Base-by-base conservation (phyloP, 2,113 vertebrate species). In the Marmota flaviventris region DNA sequence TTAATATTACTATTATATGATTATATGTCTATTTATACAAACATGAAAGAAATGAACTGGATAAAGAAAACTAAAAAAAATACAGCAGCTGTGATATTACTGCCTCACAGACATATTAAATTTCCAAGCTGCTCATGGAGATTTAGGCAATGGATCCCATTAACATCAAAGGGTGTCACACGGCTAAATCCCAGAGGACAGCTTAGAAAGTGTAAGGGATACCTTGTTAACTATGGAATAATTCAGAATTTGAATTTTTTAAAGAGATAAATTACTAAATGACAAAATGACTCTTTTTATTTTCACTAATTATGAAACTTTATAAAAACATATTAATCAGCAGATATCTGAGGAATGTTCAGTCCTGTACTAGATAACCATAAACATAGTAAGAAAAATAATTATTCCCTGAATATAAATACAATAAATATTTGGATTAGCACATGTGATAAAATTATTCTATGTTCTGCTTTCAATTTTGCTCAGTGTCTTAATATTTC, bases 131-230 rank as follows among this genome's bases (percentile, higher is more conserved):
- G 72, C 45, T 88, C 42, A 58, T 88, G 72, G 73, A 73, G 37
- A 96, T 92, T 89, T 96, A 85, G 75, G n/a, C n/a, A 72, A 70
- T 70, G 84, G 51, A 88, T 97, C 51, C 45, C 39, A 96, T 93
- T 95, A 91, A 95, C 61, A 93, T 94, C 73, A 91, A 94, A 94
- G 69, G 34, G 32, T 85, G 67, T 89, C 83, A 82, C 34, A 96
- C 37, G 69, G 69, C 29, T 81, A 96, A 91, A 96, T 93, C 69
- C 17, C 20, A 96, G 39, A 12, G 22, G 77, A 45, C 39, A 91
- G 25, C 76, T 95, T 95, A 85, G 25, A 89, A 96, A 96, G 10
- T 75, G 4, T 89, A 88, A 85, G 17, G 39, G 32, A 70, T 92
- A 84, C 48, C 56, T 63, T 79, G 10, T 79, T 87, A 93, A 79